Percentiles rank a stretch among this genome's conserved stretches.
phyloP scores from a whole-genome alignment of 2,888 invertebrate genomes.

The Rosalia funebris region DNA sequence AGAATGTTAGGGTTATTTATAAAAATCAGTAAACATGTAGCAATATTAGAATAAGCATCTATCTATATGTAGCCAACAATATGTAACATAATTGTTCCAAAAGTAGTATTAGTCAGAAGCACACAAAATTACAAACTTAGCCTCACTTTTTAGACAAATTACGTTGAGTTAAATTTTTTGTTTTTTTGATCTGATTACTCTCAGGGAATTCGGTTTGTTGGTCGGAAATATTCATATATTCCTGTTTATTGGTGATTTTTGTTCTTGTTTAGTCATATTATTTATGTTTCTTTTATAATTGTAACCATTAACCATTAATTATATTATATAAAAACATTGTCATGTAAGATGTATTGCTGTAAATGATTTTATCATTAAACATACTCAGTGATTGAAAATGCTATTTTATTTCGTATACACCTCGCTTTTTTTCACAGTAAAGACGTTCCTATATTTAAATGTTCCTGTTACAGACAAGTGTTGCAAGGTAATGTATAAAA shows the following conservation, averaged over 20 bases:
- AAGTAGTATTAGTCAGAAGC: conserved; percentile 26
- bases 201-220: conserved; percentile 51
- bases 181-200: conserved; percentile 55
- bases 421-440: too few species aligned
- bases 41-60: conserved; percentile 52
- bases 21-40: conserved; percentile 49
- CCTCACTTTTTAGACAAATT: conserved; percentile 5
- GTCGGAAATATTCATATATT: conserved; percentile 36
- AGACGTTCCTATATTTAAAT: too few species aligned
- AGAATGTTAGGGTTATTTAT: conserved; percentile 48
- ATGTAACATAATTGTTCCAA: conserved; percentile 46
- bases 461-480: too few species aligned
- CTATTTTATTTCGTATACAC: conserved; percentile 27
- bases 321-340: conserved; percentile 33
- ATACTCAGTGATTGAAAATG: conserved; percentile 40
- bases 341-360: conserved; percentile 45
- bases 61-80: conserved; percentile 38
- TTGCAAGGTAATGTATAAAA: too few species aligned
- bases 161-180: conserved; percentile 11
- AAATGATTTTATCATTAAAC: conserved; percentile 50
- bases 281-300: conserved; percentile 23
- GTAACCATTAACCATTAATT: conserved; percentile 22
- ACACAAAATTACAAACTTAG: neutral
- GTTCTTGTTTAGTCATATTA: conserved; percentile 29
- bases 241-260: conserved; percentile 31